These are phyloP conservation scores for Rotaria socialis DNA, from an alignment of 2,888 invertebrate genomes.

Conservation along the genomic window DNA sequence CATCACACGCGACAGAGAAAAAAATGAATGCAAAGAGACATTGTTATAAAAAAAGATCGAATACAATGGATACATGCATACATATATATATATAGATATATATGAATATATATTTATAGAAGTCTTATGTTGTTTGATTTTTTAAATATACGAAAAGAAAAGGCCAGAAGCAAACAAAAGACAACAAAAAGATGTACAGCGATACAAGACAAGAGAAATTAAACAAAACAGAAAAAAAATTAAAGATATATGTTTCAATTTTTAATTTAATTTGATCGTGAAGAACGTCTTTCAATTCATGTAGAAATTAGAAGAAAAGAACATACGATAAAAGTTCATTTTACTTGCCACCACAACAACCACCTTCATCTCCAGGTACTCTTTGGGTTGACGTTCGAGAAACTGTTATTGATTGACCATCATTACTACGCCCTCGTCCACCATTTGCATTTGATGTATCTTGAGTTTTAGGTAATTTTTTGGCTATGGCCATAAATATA, in stretches of 20 bases:
- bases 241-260: not conserved
- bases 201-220: not conserved
- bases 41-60: not conserved
- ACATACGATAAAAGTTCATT: not conserved
- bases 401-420: not conserved
- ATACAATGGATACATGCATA: conserved; percentile 4
- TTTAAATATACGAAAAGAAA: not conserved
- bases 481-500: conserved; percentile 87
- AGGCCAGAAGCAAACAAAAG: not conserved
- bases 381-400: not conserved
- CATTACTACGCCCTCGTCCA: not conserved
- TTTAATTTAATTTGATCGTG: not conserved
- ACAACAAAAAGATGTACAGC: not conserved
- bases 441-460: not conserved
- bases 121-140: not conserved
- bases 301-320: not conserved
- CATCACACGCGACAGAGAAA: conserved; percentile 13
- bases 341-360: not conserved
- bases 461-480: conserved; percentile 44
- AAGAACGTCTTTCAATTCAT: not conserved
- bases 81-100: not conserved
- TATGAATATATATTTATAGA: not conserved
- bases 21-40: not conserved
- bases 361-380: not conserved
- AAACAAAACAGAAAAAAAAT: not conserved